Conservation (phyloP, 2,888 invertebrate genomes). For the Criorhina ranunculi region DNA sequence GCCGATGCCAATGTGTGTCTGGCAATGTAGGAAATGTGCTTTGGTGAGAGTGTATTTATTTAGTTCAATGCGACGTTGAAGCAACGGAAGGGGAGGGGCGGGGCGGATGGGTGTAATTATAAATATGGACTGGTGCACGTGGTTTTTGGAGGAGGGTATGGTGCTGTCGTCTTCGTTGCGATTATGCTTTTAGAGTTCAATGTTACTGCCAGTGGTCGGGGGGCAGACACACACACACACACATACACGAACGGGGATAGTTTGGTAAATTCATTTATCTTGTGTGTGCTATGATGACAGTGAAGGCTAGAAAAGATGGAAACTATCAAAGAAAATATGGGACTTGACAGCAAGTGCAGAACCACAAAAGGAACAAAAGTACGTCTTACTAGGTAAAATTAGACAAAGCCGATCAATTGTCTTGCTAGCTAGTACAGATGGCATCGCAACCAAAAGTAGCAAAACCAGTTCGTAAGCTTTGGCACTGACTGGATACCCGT, state of each 20-base stretch:
- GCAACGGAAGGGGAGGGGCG: background rate
- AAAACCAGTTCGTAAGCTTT: too few relatives aligned
- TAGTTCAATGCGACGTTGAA: slow-evolving; percentile 65
- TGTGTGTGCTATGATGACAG: slow-evolving; percentile 20
- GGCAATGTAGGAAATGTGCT: slow-evolving; percentile 63
- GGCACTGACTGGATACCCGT: too few relatives aligned
- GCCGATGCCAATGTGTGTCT: slow-evolving; percentile 33
- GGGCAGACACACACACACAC: slow-evolving; percentile 3
- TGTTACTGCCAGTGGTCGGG: slow-evolving; percentile 66
- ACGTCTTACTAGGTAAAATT: too few relatives aligned
- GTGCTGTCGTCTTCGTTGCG: slow-evolving; percentile 27
- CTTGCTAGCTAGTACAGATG: too few relatives aligned
- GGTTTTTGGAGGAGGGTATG: slow-evolving; percentile 19
- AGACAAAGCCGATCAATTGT: too few relatives aligned
- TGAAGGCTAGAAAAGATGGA: slow-evolving; percentile 1
- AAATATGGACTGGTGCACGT: slow-evolving; percentile 57
- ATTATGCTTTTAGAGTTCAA: slow-evolving; percentile 75
- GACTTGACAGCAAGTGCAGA: too few relatives aligned
- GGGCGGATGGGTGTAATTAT: slow-evolving; percentile 59
- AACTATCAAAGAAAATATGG: background rate
- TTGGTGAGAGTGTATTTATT: slow-evolving; percentile 66
- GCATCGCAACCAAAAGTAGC: too few relatives aligned
- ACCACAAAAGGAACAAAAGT: too few relatives aligned
- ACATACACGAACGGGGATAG: slow-evolving; percentile 14
- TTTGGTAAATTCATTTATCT: slow-evolving; percentile 23